Evolutionary conservation across 2,888 invertebrate species (phyloP), one percentile per base, ranked within the genome.

Genomic region (Eumacrocentrus americanus): DNA sequence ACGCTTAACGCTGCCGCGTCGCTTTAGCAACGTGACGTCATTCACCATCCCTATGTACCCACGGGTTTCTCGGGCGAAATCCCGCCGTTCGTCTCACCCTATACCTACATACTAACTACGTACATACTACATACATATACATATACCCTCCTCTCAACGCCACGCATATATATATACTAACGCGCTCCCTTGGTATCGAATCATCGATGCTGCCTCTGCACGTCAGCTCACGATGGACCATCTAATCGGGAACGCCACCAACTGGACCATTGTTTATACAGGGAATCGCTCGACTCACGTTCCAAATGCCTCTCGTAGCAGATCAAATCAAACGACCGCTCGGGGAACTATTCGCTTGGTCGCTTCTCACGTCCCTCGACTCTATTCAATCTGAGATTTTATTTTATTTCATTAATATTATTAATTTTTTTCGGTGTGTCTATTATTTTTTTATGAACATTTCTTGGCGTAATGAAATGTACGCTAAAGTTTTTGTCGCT

Each of bases 11-110:
- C 74, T 77, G 77, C 75, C 74, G 76, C 78, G 80, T 80, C 78
- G 79, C 80, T 80, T 77, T 80, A 80, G 80, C 78, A 80, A 79
- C 80, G 77, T 80, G 80, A 80, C 80, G 80, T 80, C 80, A 80
- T 78, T 73, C 71, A 64, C 69, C 68, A 62, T 12, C 64, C 67
- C 70, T 65, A 29, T 29, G 29, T 29, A 29, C 60, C 60, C 60
- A 65, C 61, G 20, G 58, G 58, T 57, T 55, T 46, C 58, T 40
- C 60, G 37, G 47, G 11, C 56, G 58, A 23, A 46, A 20, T 50
- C 25, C 47, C 50, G 46, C 9, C 54, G 29, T 7, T 38, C 20
- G 23, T 46, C 22, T 46, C 48, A 6, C n/a, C n/a, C n/a, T n/a
- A n/a, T n/a, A n/a, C n/a, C n/a, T n/a, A n/a, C n/a, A n/a, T n/a